Base-by-base conservation (phyloP, 1,140 invertebrate genomes). In the Periplaneta americana region DNA sequence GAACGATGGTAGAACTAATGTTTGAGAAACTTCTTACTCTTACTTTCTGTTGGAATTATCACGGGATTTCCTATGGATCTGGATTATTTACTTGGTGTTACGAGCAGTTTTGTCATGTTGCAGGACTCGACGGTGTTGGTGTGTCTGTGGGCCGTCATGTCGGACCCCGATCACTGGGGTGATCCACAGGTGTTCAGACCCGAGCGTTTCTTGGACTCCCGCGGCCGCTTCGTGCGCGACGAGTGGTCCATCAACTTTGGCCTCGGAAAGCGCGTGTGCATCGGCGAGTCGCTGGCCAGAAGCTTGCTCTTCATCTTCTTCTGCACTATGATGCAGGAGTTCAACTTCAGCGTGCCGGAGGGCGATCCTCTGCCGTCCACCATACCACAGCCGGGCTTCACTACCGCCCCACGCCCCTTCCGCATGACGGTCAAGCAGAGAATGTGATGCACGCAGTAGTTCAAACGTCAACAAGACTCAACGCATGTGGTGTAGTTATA, bases 121-220 rank as follows among this genome's bases (percentile, higher is more conserved):
- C 83, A 85, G 83, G 86, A 85, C 17, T 87, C 88, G n/a, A 86
- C 87, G 1, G 84, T 90, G 2, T 81, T 90, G 5, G 84, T 86
- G 28, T 89, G 90, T 83, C 83, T 89, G 22, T 88, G 86, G 84
- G 86, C 85, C 17, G 79, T 87, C 5, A 87, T 89, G 78, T 84
- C 84, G 34, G 87, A 89, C 84, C 84, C 79, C 17, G 85, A 88
- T 37, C 86, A 89, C 78, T 93, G 91, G 91, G 88, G 88, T 11
- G 90, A 93, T 85, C 90, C 92, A 0, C 88, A 92, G 39, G 84
- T 86, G 9, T 93, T 93, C 84, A 82, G 89, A 39, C 92, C 92
- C 0, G 91, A 92, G 83, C 85, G 92, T 81, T 93, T 92, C 83
- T 85, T 93, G 34, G 87, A 91, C 76, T 83, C 87, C 6, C 84